Conservation (phyloP, 2,113 vertebrate genomes). For the Oreochromis aureus region DNA sequence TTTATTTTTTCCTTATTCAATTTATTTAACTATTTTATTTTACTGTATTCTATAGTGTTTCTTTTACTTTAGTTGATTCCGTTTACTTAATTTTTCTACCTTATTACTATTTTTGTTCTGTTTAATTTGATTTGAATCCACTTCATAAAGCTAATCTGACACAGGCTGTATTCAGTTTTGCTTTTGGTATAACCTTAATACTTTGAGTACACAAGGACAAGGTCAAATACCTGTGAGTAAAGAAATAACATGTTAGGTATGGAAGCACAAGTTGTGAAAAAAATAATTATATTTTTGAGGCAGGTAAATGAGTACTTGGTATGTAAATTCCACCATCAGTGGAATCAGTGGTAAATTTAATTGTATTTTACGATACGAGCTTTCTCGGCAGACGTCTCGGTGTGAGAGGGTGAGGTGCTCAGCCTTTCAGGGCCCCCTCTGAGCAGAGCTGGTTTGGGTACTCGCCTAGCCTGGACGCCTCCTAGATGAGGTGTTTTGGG, state of each 20-base stretch:
- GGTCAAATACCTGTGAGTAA: neutral
- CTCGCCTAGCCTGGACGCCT: accelerated
- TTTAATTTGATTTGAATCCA: no score
- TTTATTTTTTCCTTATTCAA: neutral
- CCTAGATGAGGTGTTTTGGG: neutral
- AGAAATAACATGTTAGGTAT: neutral
- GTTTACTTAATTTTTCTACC: neutral
- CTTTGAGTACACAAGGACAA: neutral
- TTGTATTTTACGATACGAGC: no score
- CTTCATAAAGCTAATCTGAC: neutral
- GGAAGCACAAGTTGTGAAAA: neutral
- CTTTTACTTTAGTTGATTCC: neutral
- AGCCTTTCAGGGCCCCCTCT: accelerated
- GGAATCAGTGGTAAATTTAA: no score
- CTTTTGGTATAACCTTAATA: accelerated
- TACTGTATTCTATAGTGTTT: neutral
- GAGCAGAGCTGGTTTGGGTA: neutral
- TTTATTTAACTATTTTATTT: neutral
- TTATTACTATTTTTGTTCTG: no score
- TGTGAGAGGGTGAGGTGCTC: neutral
- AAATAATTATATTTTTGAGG: neutral
- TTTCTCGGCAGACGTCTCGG: neutral
- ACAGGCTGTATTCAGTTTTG: neutral
- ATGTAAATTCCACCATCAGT: no score
- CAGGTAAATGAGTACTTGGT: neutral